Evolutionary conservation across 2,888 invertebrate species (phyloP).

Genomic region (Gastrophysa polygoni): DNA sequence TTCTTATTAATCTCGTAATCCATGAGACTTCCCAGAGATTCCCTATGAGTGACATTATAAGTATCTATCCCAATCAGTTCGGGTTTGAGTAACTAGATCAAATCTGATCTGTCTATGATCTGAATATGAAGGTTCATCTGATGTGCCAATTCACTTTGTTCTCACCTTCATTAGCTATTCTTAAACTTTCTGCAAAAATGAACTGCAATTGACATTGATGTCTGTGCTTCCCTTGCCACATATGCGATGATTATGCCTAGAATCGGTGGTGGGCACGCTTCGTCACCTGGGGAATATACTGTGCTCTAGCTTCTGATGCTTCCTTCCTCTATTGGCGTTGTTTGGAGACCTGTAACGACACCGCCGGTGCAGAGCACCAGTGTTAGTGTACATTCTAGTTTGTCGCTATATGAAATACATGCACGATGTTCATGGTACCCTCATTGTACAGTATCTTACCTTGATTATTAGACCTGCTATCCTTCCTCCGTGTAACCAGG

Average conservation of each 20-base stretch:
- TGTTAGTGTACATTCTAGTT: background rate
- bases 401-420: background rate
- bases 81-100: constrained; percentile 2
- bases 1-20: no score
- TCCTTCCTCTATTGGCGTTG: background rate
- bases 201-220: constrained; percentile 6
- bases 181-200: background rate
- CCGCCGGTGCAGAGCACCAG: background rate
- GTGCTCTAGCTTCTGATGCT: background rate
- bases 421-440: background rate
- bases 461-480: constrained; percentile 4
- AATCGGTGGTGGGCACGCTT: background rate
- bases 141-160: background rate
- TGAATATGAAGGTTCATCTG: constrained; percentile 5
- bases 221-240: constrained; percentile 12
- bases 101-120: constrained; percentile 12
- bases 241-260: background rate
- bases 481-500: constrained; percentile 6
- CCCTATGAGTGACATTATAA: background rate
- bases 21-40: background rate
- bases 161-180: background rate
- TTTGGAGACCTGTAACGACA: constrained; percentile 4
- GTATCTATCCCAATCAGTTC: constrained; percentile 8
- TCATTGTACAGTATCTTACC: constrained; percentile 5
- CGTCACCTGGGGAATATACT: background rate